Evolutionary conservation across 2,797 vertebrate species (phyloP).

Genomic region (Gadopsis bispinosus): DNA sequence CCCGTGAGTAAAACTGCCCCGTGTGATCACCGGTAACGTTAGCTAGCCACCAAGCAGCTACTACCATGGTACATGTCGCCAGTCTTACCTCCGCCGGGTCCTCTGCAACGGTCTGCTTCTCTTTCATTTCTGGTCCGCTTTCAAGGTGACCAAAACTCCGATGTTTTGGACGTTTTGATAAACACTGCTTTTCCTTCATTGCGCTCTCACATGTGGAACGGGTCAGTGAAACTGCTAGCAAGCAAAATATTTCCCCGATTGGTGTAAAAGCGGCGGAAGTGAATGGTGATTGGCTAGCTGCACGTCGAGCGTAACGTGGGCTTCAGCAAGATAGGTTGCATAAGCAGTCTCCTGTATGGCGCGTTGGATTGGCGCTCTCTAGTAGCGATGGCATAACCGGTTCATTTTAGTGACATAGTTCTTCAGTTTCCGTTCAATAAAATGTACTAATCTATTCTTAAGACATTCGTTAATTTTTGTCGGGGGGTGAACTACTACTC

Average conservation of each 20-base stretch:
- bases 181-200: neutral
- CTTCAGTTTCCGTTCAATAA: too few species aligned
- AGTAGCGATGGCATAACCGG: too few species aligned
- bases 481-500: too few species aligned
- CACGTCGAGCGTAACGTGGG: accelerated
- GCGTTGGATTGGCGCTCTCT: neutral
- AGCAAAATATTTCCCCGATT: conserved; percentile 45
- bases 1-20: neutral
- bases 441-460: too few species aligned
- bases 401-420: too few species aligned
- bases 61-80: neutral
- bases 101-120: conserved; percentile 28
- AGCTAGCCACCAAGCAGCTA: neutral
- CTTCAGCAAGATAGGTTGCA: conserved; percentile 70
- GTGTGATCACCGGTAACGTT: neutral
- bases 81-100: conserved; percentile 55
- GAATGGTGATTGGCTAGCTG: conserved; percentile 57
- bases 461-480: too few species aligned
- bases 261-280: neutral
- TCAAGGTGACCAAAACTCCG: accelerated
- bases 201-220: conserved; percentile 73
- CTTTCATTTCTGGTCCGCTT: conserved; percentile 63
- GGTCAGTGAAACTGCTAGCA: conserved; percentile 55
- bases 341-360: conserved; percentile 4
- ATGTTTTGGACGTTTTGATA: neutral